Base-by-base conservation (phyloP, 2,888 invertebrate genomes). In the Coremacera marginata region DNA sequence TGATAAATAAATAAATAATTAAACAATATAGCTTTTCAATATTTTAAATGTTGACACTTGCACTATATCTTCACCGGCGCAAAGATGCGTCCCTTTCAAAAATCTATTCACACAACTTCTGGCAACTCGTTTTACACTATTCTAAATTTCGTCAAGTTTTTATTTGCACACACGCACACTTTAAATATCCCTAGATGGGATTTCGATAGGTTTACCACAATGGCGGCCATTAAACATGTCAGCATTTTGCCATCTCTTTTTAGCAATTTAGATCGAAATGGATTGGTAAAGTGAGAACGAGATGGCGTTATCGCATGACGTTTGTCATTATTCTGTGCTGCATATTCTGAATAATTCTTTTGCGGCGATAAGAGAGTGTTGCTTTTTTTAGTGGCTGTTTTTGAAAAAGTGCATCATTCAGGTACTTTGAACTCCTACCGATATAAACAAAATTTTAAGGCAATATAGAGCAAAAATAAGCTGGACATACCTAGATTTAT, bases 101-200 rank as follows among this genome's bases (percentile, higher is more conserved):
- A 11, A 44, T 11, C 5, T 49, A 63, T 31, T 73, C 63, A 31
- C 25, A 31, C 34, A 51, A 63, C 34, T 73, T 73, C 73, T 73
- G 73, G 63, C 73, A 73, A 65, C 65, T 73, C 65, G 73, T 51
- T 73, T 65, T 65, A 63, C 63, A 52, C 27, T 51, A 22, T 73
- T 73, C 52, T 7, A n/a, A 8, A 34, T 44, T 73, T 73, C 73
- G 63, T 63, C 31, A 51, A 73, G 19, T 65, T 52, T 52, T 19
- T 34, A 60, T 19, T 22, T 51, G 27, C 31, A 14, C 73, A 31
- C 52, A 63, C 25, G 51, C 68, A 68, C 49, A 68, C 51, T 14
- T 25, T 25, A 25, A 68, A 51, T 27, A 49, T 68, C 68, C 68
- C 68, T 68, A 68, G 68, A 68, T 57, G 63, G 49, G 73, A 11